These are phyloP conservation scores for Hyalella azteca DNA, from an alignment of 2,888 invertebrate genomes.

Conservation along the genomic window DNA sequence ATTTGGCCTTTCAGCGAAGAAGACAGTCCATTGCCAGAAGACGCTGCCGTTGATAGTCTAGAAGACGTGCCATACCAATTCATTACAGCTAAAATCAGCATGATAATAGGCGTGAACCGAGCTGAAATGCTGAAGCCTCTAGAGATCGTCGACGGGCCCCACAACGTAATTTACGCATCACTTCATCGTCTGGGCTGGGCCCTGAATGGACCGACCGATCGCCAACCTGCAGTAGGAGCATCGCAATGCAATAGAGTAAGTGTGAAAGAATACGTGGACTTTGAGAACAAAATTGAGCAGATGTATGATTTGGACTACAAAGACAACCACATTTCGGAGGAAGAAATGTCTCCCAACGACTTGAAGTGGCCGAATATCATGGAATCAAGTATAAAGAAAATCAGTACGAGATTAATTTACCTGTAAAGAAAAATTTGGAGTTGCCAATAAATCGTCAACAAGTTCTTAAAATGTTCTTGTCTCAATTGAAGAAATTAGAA, in stretches of 20 bases:
- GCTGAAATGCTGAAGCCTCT: background rate
- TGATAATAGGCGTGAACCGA: background rate
- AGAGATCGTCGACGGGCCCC: background rate
- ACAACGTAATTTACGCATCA: background rate
- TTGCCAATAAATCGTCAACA: background rate
- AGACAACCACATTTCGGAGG: background rate
- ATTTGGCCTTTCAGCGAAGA: no score
- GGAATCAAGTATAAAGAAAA: background rate
- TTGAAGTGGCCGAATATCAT: background rate
- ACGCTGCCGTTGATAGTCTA: no score
- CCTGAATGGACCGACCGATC: background rate
- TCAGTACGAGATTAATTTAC: background rate
- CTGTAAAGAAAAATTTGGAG: background rate
- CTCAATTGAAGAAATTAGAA: background rate
- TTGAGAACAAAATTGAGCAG: background rate
- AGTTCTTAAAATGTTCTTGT: background rate
- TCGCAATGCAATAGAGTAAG: background rate
- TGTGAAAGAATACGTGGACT: background rate
- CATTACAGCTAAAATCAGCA: no score
- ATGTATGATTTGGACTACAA: background rate
- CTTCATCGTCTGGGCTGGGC: constrained; percentile 3
- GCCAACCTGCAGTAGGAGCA: background rate
- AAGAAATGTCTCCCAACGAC: background rate
- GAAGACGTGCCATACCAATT: no score
- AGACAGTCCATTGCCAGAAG: no score